Percentiles rank a stretch among this genome's conserved stretches.
phyloP scores from a whole-genome alignment of 2,797 vertebrate genomes.

The Mormyrops boulengeri region DNA sequence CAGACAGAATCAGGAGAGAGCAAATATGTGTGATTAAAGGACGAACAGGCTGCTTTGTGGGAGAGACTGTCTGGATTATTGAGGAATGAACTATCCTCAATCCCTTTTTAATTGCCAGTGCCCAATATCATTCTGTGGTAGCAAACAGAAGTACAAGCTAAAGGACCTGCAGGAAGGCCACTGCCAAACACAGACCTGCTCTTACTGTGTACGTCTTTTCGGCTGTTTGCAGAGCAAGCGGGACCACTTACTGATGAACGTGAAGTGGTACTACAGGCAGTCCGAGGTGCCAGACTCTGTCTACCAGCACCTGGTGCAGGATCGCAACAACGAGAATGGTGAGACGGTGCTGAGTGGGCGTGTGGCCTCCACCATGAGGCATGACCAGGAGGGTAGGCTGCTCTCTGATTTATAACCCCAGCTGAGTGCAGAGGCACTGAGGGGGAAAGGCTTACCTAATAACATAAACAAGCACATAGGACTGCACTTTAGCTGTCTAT shows the following conservation, averaged over 20 bases:
- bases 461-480: not conserved
- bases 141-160: slow-evolving; percentile 20
- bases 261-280: slow-evolving; percentile 99
- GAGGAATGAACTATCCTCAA: slow-evolving; percentile 59
- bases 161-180: slow-evolving; percentile 20
- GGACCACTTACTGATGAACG: slow-evolving; percentile 99
- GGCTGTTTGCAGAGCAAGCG: slow-evolving; percentile 84
- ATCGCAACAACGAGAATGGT: slow-evolving; percentile 98
- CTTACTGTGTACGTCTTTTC: slow-evolving; percentile 45
- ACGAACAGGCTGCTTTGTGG: not conserved
- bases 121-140: slow-evolving; percentile 51
- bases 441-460: not conserved
- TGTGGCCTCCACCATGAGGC: not conserved
- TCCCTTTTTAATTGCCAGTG: slow-evolving; percentile 66
- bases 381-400: not conserved
- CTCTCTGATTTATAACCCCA: not conserved
- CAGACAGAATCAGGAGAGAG: not conserved
- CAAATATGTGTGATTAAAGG: not conserved
- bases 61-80: slow-evolving; percentile 47
- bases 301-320: slow-evolving; percentile 98
- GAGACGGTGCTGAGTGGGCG: slow-evolving; percentile 31
- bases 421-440: not conserved
- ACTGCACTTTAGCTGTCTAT: not conserved
- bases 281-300: slow-evolving; percentile 99
- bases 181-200: slow-evolving; percentile 54